Base-by-base conservation (phyloP, 2,797 vertebrate species). In the Parambassis ranga region DNA sequence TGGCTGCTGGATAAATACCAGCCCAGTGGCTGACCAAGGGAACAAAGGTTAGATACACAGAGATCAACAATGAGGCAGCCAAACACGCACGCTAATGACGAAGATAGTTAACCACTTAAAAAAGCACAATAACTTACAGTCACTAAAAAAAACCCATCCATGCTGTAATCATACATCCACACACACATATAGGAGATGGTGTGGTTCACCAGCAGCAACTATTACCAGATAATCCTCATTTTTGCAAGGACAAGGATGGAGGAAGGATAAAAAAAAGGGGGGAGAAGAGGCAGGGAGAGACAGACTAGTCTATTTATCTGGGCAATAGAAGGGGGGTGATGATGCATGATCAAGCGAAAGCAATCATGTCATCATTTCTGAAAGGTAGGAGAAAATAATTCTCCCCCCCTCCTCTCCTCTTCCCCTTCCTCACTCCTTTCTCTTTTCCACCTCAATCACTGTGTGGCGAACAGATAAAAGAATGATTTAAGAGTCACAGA, bases 301-400 rank as follows among this genome's bases (percentile, higher is more conserved):
- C 74, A 84, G 87, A 83, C 74, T 77, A 74, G 94, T 95, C 94
- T 95, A 97, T 98, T 98, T 96, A 96, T 94, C 95, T 83, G 82
- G 67, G 83, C 84, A 83, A 90, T 92, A 94, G 93, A 94, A 65
- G 76, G 53, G 55, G 71, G 93, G 94, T 93, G 95, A 96, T 95
- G 96, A 96, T 97, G 98, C 97, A 98, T 98, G 96, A 99, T 98
- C 96, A 97, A 95, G 95, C 95, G 94, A 98, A 98, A 98, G 97
- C 97, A 99, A 99, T 99, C 97, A 98, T 99, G 97, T 98, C 96
- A 99, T 98, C 96, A 98, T 97, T 96, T 98, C 95, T 96, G 96
- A 98, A 98, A 97, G 96, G 96, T 95, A 94, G 95, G 94, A 97
- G 95, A 98, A 98, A 98, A 99, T 96, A 97, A 96, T 96, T 95